These are phyloP conservation scores for Saccostrea glomerata DNA, from an alignment of 1,140 invertebrate genomes.

Conservation along the genomic window DNA sequence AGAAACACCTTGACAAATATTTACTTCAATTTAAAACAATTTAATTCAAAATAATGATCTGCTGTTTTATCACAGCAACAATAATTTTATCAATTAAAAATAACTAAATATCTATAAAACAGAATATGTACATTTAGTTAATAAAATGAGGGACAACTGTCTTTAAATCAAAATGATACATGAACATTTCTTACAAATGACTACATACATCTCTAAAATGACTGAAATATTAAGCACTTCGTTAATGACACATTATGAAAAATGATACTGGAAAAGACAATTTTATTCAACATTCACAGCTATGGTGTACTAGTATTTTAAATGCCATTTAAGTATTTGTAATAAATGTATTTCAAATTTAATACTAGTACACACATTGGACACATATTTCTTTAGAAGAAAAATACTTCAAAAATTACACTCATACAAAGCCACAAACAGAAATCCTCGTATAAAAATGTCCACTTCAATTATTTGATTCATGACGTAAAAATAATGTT, in stretches of 20 bases:
- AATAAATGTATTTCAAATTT: background rate
- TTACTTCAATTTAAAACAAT: constrained; percentile 21
- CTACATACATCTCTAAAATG: background rate
- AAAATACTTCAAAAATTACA: background rate
- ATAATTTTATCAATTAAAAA: background rate
- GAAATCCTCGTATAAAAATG: background rate
- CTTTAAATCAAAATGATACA: background rate
- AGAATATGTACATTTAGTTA: background rate
- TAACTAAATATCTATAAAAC: constrained; percentile 6
- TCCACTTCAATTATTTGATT: constrained; percentile 4
- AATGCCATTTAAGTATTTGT: constrained; percentile 14
- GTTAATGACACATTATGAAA: too few relatives aligned
- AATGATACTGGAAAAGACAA: too few relatives aligned
- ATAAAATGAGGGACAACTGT: background rate
- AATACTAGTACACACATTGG: background rate
- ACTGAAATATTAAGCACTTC: background rate
- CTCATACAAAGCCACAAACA: background rate
- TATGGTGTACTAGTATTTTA: background rate
- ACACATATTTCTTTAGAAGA: background rate
- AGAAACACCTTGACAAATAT: background rate
- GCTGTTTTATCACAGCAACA: constrained; percentile 10
- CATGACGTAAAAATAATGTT: background rate
- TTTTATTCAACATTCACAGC: background rate
- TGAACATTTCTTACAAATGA: background rate
- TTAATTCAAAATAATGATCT: constrained; percentile 31